Evolutionary conservation across 2,113 vertebrate species (phyloP), one percentile per base, ranked within the genome.

Genomic region (Leptobrachium leishanense): DNA sequence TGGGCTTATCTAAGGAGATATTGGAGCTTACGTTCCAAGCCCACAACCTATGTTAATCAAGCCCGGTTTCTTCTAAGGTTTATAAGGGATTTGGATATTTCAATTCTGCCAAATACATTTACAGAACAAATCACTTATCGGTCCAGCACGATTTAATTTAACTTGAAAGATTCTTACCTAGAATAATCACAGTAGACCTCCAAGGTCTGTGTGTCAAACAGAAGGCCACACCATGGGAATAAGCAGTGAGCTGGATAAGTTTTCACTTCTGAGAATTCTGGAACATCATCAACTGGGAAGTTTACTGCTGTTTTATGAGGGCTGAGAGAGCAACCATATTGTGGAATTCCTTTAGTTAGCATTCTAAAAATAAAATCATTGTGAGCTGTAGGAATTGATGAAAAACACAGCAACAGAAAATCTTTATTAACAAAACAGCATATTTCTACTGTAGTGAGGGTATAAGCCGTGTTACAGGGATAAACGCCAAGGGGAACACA

Each of bases 201-300:
- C 50, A 98, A 90, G 0, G 91, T 91, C 81, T 82, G 83, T 0
- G 92, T 93, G 89, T 98, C 91, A 66, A 99, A 81, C 82, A 96
- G 88, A 2, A 99, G 84, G 2, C 97, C 97, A 15, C 97, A 99
- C 97, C 97, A 99, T 0, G 94, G 94, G 77, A 98, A 93, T 69
- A 95, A 82, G 84, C 85, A 92, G 83, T 72, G 85, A 11, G 84
- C 79, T 0, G 95, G 92, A 66, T 96, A 86, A 74, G 92, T 87
- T 0, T 83, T 85, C 8, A 93, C 89, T 2, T 43, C 83, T 0
- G 83, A 55, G 20, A 74, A 81, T 5, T 20, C 82, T 6, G 75
- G 66, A 67, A 76, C 65, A 3, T 77, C 85, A 0, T 86, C 89
- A 84, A 92, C 69, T 0, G 90, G 85, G 84, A 98, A 99, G 88